These are phyloP conservation scores for Sinocyclocheilus rhinocerous DNA, from an alignment of 2,113 vertebrate species.

Conservation along the genomic window DNA sequence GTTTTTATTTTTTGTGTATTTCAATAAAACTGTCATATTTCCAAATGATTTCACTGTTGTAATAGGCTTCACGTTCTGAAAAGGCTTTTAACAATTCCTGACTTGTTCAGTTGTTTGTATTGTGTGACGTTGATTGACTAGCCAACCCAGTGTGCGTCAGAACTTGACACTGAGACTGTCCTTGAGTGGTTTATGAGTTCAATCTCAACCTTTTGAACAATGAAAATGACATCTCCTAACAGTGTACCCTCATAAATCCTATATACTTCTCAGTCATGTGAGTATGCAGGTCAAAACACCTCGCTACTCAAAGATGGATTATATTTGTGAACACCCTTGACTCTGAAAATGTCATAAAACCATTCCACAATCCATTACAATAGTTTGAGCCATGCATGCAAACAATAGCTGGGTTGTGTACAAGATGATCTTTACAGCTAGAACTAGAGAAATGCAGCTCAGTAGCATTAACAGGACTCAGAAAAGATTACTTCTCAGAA, in stretches of 20 bases:
- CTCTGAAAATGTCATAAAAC: not conserved
- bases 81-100: not conserved
- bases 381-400: not conserved
- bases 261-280: not conserved
- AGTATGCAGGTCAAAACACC: not conserved
- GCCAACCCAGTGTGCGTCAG: slow-evolving; percentile 7
- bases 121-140: not conserved
- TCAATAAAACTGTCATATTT: not conserved
- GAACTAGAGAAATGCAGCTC: not conserved
- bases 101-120: not conserved
- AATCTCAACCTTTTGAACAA: slow-evolving; percentile 4
- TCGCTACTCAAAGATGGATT: not conserved
- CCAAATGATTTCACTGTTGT: not conserved
- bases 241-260: not conserved
- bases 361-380: not conserved
- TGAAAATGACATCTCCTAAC: not conserved
- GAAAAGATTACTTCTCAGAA: slow-evolving; percentile 56
- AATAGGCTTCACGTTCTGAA: not conserved
- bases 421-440: not conserved
- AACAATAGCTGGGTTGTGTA: not conserved
- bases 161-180: not conserved
- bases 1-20: not conserved
- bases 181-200: not conserved
- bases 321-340: slow-evolving; percentile 1
- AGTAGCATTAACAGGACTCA: not conserved